Percentiles rank a stretch among this genome's conserved stretches.
Evolutionary conservation across 2,797 vertebrate species (phyloP).

Genomic region (Eospalax fontanierii): DNA sequence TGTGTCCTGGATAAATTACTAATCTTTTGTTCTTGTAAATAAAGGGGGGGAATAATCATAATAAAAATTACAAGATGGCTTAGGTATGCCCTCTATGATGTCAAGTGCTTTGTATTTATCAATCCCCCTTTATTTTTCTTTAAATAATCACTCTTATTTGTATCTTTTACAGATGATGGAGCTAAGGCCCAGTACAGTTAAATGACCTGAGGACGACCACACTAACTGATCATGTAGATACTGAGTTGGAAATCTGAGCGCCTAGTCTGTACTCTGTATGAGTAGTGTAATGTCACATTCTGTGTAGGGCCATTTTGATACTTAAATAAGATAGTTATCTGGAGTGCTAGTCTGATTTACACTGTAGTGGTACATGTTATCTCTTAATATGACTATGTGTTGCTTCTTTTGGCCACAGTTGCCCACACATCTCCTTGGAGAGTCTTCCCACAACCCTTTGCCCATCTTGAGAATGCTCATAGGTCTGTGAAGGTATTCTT

Average conservation of each 20-base stretch:
- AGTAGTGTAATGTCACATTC: slow-evolving; percentile 1
- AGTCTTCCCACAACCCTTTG: not conserved
- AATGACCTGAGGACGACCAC: not conserved
- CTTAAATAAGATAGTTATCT: slow-evolving; percentile 58
- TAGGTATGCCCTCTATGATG: not conserved
- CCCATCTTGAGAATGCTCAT: not conserved
- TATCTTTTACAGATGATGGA: slow-evolving; percentile 70
- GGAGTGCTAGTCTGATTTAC: slow-evolving; percentile 51
- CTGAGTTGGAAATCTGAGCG: not conserved
- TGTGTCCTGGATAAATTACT: not conserved
- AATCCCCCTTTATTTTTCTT: not conserved
- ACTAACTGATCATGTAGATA: not conserved
- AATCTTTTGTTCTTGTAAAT: not conserved
- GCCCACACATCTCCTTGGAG: not conserved
- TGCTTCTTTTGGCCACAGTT: not conserved
- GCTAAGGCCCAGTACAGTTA: slow-evolving; percentile 29
- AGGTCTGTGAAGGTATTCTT: not conserved
- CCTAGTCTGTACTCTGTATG: not conserved
- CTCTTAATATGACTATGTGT: not conserved
- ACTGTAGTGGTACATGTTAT: not conserved
- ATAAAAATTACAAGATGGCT: not conserved
- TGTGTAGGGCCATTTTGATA: slow-evolving; percentile 43
- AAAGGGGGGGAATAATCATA: not conserved
- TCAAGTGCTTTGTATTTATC: not conserved
- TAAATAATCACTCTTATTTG: not conserved